Percentiles rank a stretch among this genome's conserved stretches.
Evolutionary conservation across 2,113 vertebrate species (phyloP).

Genomic region (Octodon degus): DNA sequence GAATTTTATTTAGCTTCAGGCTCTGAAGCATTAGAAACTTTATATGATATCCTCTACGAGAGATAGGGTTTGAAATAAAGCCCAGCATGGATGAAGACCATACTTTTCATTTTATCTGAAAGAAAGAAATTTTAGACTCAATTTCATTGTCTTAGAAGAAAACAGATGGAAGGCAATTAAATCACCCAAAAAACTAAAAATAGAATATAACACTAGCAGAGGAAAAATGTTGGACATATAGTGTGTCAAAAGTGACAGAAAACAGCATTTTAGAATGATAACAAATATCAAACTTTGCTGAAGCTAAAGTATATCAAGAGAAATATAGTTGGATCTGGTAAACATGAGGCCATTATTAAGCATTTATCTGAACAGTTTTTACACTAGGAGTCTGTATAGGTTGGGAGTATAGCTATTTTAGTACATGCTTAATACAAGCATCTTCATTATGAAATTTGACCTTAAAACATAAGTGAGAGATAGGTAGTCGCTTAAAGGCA

Average conservation of each 20-base stretch:
- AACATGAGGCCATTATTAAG: background rate
- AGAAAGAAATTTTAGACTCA: background rate
- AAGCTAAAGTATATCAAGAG: background rate
- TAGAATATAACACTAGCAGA: background rate
- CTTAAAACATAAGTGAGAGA: background rate
- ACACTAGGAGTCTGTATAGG: background rate
- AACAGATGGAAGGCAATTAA: background rate
- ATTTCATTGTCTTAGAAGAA: background rate
- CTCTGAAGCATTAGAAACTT: background rate
- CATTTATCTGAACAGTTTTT: background rate
- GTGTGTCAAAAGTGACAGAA: background rate
- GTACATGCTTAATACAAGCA: background rate
- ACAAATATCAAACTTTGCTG: background rate
- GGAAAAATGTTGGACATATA: background rate
- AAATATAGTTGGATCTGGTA: background rate
- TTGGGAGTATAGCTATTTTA: background rate
- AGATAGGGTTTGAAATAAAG: conserved; percentile 39
- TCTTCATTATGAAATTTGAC: background rate
- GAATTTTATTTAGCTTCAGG: conserved; percentile 64
- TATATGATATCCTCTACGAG: background rate
- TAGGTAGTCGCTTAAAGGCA: background rate
- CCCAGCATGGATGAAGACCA: background rate
- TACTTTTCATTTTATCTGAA: background rate
- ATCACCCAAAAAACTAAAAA: background rate
- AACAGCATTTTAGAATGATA: background rate